Base-by-base conservation (phyloP, 2,888 invertebrate genomes). In the Apodemia duryi region DNA sequence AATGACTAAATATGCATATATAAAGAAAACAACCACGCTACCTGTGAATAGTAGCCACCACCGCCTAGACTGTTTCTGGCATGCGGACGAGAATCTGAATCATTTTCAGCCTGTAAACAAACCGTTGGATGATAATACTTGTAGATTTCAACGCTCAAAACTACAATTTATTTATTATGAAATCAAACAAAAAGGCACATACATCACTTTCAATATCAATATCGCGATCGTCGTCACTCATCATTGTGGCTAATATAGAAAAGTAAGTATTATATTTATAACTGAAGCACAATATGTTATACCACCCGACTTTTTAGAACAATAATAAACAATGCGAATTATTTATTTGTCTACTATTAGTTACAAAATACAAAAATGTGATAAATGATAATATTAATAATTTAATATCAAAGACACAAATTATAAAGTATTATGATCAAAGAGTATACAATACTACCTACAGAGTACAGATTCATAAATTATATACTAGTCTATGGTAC, bases 121-220 rank as follows among this genome's bases (percentile, higher is more conserved):
- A 62, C 61, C 49, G 49, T 49, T 49, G 49, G n/a, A 6, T 49
- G 49, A 49, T n/a, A 49, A 49, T n/a, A 49, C 5, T 6, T 21
- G 6, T n/a, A 6, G 49, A 49, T 49, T 49, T 49, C 6, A 49
- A n/a, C 13, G n/a, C 13, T 32, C 6, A n/a, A 35, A 57, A 57
- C 32, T 32, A 57, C 54, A 54, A 11, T 57, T 57, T 32, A 13
- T 21, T 21, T 21, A 21, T 21, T 35, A 57, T 11, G 13, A n/a
- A 57, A 65, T 65, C 63, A 65, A 64, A 64, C 35, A 70, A 68
- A 68, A 69, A 66, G 69, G 72, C 71, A 94, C 97, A 95, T 94
- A 98, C 98, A 93, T 98, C 98, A 93, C 98, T 98, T 93, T 98
- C 97, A 81, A 97, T 96, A 88, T 98, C 98, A 86, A 98, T 97